Evolutionary conservation across 2,797 vertebrate species (phyloP), one percentile per base, ranked within the genome.

Genomic region (Chloroceryle amazona): DNA sequence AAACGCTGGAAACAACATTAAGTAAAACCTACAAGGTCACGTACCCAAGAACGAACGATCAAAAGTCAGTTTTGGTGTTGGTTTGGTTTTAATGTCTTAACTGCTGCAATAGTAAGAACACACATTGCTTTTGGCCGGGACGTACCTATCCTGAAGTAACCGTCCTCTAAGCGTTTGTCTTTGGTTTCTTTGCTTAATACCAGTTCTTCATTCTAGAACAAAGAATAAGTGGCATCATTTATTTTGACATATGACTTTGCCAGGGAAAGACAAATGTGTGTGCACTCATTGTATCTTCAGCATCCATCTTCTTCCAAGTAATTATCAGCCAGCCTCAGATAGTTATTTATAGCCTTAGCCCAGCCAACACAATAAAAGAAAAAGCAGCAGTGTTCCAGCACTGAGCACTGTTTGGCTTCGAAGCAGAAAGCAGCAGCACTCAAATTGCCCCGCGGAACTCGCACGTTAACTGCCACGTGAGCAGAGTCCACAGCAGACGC

Each of bases 81-180:
- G 13, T 63, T 71, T 66, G 28, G 16, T 76, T 91, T 51, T 35
- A 81, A 52, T 26, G 5, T 33, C 39, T 75, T 21, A 35, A 65
- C 18, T 16, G 29, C 10, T 88, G 25, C 57, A 60, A 35, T 15
- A 94, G 18, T 31, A 81, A 44, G 11, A 82, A 81, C 28, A 80
- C 31, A 55, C 5, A 1, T 52, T 42, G 74, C 13, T 65, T 81
- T 16, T 31, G 13, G 4, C 21, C 29, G 41, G n/a, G n/a, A 70
- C 86, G 2, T 97, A 99, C 99, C 99, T 87, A 99, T 99, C 98
- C 98, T 99, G 98, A 99, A 99, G 96, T 99, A 99, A 73, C 98
- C 99, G 93, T 99, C 99, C 85, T 99, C 99, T 80, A 99, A 99
- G 81, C 97, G 98, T 97, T 99, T 99, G 68, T 99, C 99, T 99